phyloP scores from a whole-genome alignment of 2,113 vertebrate genomes.

The Rhinoderma darwinii region DNA sequence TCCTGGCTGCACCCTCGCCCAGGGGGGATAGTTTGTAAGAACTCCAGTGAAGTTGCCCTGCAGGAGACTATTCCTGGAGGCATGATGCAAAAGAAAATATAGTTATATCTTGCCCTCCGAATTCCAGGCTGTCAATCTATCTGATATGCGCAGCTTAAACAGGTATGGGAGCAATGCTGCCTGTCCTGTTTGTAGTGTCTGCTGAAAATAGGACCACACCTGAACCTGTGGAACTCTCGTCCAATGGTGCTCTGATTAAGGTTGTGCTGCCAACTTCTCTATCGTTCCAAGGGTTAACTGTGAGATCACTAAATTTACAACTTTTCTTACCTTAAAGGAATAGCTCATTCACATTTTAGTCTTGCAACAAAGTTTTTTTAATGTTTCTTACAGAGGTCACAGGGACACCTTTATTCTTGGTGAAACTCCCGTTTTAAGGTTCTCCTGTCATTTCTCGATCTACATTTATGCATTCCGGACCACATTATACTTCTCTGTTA shows the following conservation, averaged over 20 bases:
- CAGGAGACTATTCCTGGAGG: conserved; percentile 34
- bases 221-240: conserved; percentile 10
- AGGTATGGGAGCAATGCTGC: conserved; percentile 53
- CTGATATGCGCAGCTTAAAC: neutral
- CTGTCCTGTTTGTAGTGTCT: conserved; percentile 49
- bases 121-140: conserved; percentile 39
- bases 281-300: neutral
- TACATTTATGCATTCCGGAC: no score
- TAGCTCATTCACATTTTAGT: neutral
- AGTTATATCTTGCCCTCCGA: neutral
- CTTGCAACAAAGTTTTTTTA: no score
- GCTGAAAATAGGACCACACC: conserved; percentile 26
- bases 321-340: neutral
- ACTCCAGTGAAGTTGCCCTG: neutral
- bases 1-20: conserved; percentile 13
- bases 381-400: no score
- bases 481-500: no score
- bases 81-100: neutral
- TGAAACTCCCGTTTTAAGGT: no score
- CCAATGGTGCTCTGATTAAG: neutral
- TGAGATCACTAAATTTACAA: neutral
- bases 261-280: neutral
- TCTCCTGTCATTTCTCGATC: no score
- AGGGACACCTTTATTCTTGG: no score
- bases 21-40: conserved; percentile 6